Percentiles rank a stretch among this genome's conserved stretches.
phyloP scores from a whole-genome alignment of 2,113 vertebrate genomes.

The Leptobrachium leishanense region DNA sequence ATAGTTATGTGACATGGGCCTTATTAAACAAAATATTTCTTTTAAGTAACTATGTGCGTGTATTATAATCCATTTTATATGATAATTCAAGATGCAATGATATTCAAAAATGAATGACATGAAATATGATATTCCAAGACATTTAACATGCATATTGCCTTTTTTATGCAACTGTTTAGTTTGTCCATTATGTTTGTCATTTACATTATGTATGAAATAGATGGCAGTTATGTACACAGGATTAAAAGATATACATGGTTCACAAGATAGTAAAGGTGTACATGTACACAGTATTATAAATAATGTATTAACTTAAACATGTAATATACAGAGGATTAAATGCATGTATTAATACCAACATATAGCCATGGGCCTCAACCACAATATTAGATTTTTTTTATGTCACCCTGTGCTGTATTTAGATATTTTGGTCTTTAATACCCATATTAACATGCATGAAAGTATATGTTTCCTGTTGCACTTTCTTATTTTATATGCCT shows the following conservation, averaged over 20 bases:
- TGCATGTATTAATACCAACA: conserved; percentile 90
- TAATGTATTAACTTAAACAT: conserved; percentile 76
- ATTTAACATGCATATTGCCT: not conserved
- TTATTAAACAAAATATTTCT: conserved; percentile 51
- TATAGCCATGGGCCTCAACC: conserved; percentile 73
- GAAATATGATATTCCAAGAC: not conserved
- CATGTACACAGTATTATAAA: conserved; percentile 86
- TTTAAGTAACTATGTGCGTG: not conserved
- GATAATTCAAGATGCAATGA: not conserved
- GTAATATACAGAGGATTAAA: conserved; percentile 88
- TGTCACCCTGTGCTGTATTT: conserved; percentile 66
- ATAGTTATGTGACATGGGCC: conserved; percentile 55
- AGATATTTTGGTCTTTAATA: conserved; percentile 55
- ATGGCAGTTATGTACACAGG: not conserved
- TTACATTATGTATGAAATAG: not conserved
- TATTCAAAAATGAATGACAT: not conserved
- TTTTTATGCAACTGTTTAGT: not conserved
- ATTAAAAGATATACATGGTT: conserved; percentile 5
- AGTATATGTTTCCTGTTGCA: conserved; percentile 58
- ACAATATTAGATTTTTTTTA: conserved; percentile 76
- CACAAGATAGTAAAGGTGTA: conserved; percentile 47
- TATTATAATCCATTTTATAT: conserved; percentile 21
- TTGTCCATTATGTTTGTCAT: not conserved
- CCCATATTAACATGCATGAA: conserved; percentile 64
- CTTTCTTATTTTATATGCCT: conserved; percentile 63